Percentiles rank a stretch among this genome's conserved stretches.
phyloP scores from a whole-genome alignment of 2,797 vertebrate species.

The Enteromius fasciolatus region DNA sequence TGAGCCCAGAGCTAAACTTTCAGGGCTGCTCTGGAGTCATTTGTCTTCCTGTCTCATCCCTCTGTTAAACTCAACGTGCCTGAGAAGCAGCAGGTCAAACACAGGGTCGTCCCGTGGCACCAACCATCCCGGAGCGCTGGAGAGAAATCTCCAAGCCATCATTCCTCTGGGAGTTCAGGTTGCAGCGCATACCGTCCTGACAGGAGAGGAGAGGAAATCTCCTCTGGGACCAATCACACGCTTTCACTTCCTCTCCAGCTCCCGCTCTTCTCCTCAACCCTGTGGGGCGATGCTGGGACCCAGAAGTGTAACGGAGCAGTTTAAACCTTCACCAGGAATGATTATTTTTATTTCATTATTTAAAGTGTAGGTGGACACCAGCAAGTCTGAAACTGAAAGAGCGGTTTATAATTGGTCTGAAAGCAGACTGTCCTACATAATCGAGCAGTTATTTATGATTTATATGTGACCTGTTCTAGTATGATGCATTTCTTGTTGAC shows the following conservation, averaged over 20 bases:
- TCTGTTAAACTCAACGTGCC: conserved; percentile 4
- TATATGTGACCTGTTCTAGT: background rate
- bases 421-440: background rate
- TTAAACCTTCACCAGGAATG: background rate
- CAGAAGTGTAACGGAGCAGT: background rate
- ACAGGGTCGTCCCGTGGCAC: conserved; percentile 39
- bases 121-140: conserved; percentile 62
- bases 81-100: conserved; percentile 32
- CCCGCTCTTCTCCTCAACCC: background rate
- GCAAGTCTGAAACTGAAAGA: background rate
- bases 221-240: conserved; percentile 74
- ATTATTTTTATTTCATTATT: background rate
- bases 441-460: background rate
- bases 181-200: conserved; percentile 74
- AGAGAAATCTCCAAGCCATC: conserved; percentile 66
- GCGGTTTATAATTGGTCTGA: background rate
- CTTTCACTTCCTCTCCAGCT: conserved; percentile 56
- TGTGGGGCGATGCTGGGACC: background rate
- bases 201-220: conserved; percentile 75
- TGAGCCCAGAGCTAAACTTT: background rate
- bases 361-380: background rate
- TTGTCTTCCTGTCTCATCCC: conserved; percentile 37
- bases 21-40: conserved; percentile 3
- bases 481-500: background rate
- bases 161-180: conserved; percentile 71